Evolutionary conservation across 1,140 invertebrate genomes (phyloP), one percentile per base, ranked within the genome.

Genomic region (Berghia stephanieae): DNA sequence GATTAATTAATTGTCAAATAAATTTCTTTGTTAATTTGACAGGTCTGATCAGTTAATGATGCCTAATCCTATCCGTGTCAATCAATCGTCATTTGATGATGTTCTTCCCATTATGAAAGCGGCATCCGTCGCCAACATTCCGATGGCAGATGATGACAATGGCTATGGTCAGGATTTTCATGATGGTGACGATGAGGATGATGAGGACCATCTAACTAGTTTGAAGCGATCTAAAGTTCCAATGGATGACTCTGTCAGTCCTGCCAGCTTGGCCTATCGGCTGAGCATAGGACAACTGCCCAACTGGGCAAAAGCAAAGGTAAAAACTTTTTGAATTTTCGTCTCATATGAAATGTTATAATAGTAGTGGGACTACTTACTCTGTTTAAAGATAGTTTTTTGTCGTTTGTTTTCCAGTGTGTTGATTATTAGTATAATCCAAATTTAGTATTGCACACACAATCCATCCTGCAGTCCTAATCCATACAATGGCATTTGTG

Each of bases 291-390:
- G 94, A 3, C 93, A 94, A 27, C 88, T 97, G 27, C 96, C 96
- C 0, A 91, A 94, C 24, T 97, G 96, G 96, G 96, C 95, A 0
- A 95, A 95, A 86, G 95, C 94, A 87, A 94, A 95, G 86, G 92
- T 95, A 83, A 74, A n/a, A n/a, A n/a, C n/a, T n/a, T n/a, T n/a
- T n/a, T n/a, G n/a, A n/a, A n/a, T n/a, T n/a, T n/a, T n/a, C n/a
- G n/a, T n/a, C n/a, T n/a, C n/a, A n/a, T n/a, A n/a, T n/a, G n/a
- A n/a, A n/a, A n/a, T n/a, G n/a, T n/a, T n/a, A n/a, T n/a, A n/a
- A n/a, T n/a, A n/a, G n/a, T n/a, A n/a, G n/a, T n/a, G n/a, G n/a
- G n/a, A n/a, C n/a, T n/a, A n/a, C n/a, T n/a, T n/a, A n/a, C n/a
- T n/a, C n/a, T n/a, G n/a, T n/a, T n/a, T n/a, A n/a, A n/a, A n/a